Percentiles rank a stretch among this genome's conserved stretches.
phyloP scores from a whole-genome alignment of 2,888 invertebrate species.

The Tolmerus cingulatus region DNA sequence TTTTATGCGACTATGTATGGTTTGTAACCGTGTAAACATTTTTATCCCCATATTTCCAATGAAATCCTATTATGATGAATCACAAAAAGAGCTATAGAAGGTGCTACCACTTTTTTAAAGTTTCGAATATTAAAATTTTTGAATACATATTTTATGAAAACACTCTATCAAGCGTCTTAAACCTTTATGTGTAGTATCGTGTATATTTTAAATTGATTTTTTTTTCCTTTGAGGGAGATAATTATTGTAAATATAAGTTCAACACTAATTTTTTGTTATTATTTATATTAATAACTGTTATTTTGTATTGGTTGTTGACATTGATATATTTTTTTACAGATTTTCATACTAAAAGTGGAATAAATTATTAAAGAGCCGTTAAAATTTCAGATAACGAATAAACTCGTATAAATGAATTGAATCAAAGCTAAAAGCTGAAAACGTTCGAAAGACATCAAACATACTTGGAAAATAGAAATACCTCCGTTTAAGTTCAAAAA shows the following conservation, averaged over 20 bases:
- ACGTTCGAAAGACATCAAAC: background rate
- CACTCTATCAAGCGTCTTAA: background rate
- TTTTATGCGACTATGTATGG: background rate
- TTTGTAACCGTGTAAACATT: background rate
- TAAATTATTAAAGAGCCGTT: background rate
- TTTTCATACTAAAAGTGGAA: background rate
- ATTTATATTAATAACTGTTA: background rate
- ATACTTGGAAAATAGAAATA: slow-evolving; percentile 62
- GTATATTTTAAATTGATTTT: background rate
- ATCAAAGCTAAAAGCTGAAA: background rate
- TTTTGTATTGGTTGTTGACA: background rate
- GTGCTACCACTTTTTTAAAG: background rate
- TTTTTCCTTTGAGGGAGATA: background rate
- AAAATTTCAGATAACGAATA: background rate
- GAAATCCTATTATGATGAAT: background rate
- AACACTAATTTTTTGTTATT: background rate
- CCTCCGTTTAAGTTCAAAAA: slow-evolving; percentile 65
- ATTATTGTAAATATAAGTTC: background rate
- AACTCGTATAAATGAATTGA: background rate
- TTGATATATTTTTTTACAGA: background rate
- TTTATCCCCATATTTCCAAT: background rate
- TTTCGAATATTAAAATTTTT: background rate
- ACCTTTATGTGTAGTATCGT: background rate
- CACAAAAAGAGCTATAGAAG: background rate
- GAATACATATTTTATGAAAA: background rate